phyloP scores from a whole-genome alignment of 2,113 vertebrate genomes.

The Tachysurus vachellii region DNA sequence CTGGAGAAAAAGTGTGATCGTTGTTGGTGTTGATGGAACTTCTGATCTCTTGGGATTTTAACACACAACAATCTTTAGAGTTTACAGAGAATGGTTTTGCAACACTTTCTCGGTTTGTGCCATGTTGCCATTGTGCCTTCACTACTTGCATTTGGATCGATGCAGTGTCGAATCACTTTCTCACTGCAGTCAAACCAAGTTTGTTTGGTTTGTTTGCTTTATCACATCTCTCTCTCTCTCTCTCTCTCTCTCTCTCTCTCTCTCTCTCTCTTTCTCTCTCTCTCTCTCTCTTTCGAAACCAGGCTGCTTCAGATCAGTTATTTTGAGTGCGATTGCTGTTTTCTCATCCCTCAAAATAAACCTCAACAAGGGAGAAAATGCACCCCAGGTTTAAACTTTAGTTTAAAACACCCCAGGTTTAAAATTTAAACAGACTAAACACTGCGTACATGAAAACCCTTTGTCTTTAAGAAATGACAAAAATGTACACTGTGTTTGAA shows the following conservation, averaged over 20 bases:
- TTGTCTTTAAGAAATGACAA: not conserved
- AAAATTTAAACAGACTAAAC: not conserved
- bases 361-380: not conserved
- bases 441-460: not conserved
- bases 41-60: too few relatives aligned
- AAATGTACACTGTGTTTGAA: not conserved
- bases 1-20: too few relatives aligned
- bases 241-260: not conserved
- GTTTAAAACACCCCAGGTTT: not conserved
- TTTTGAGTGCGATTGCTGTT: not conserved
- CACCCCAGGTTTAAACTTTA: not conserved
- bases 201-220: not conserved
- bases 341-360: not conserved
- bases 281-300: not conserved
- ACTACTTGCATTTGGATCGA: not conserved
- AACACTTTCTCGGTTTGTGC: not conserved
- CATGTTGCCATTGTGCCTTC: not conserved
- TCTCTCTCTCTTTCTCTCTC: not conserved
- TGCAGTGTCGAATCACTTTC: not conserved
- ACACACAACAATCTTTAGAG: not conserved
- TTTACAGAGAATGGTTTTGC: not conserved
- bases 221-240: not conserved
- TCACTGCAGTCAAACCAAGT: not conserved
- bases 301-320: not conserved
- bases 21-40: too few relatives aligned